Base-by-base conservation (phyloP, 2,888 invertebrate species). In the Phortica okadai region DNA sequence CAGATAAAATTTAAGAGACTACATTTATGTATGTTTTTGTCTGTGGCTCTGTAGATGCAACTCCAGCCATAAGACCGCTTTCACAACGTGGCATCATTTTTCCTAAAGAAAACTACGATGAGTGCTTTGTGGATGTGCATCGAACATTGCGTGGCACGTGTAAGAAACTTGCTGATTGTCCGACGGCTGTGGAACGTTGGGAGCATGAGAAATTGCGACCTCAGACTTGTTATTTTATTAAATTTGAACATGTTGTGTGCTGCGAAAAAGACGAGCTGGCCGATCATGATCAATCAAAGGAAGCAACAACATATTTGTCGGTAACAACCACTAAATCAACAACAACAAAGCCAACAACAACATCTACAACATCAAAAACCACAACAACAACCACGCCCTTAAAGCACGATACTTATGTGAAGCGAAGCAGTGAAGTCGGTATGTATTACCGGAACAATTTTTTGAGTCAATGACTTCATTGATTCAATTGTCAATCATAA, bases 201-300 rank as follows among this genome's bases (percentile, higher is more conserved):
- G 69, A 82, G 2, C 74, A 77, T 4, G 69, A 82, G 4, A 78
- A 81, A 4, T 45, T 83, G n/a, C 73, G 78, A 1, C 89, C 90
- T 42, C 84, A 89, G 76, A 89, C 89, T 42, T 89, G 89, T 76
- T 90, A 85, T 75, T 89, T 89, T 21, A 82, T 88, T 6, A 89
- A 86, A 66, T 88, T 84, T 45, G 88, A 89, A 76, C 89, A 89
- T 16, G 84, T 82, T 72, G 83, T 89, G 4, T 89, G 89, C 75
- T 89, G 89, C 79, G 82, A 82, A 25, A 14, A 33, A 25, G 56
- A 54, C 6, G 73, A 73, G 2, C 62, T 50, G 16, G 73, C 78
- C 25, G 50, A 64, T 1, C 25, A 72, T 16, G 25, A 59, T 58
- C 11, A 67, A 44, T 42, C 75, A n/a, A 69, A 25, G 56, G 21